Evolutionary conservation across 2,113 vertebrate species (phyloP), one percentile per base, ranked within the genome.

Genomic region (Sturnira hondurensis): DNA sequence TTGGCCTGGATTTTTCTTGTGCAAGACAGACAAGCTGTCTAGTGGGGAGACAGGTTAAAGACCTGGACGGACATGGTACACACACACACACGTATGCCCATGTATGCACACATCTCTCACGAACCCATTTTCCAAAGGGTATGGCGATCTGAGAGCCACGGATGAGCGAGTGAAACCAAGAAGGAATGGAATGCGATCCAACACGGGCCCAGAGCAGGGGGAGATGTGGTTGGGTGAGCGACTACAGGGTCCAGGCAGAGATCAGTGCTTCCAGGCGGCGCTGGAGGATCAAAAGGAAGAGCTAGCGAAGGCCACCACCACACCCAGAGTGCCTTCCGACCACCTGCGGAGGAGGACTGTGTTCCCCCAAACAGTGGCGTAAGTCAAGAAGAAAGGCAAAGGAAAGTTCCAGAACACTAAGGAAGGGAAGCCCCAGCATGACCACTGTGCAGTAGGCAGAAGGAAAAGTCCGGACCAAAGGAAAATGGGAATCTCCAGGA

Each of bases 391-490:
- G 50, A 61, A 86, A 67, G 38, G 4, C 26, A 83, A 50, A 73
- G 68, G 61, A 45, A 83, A 26, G 33, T 87, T 96, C 70, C 45
- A 82, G 92, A 94, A 82, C 26, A 50, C 78, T 26, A 71, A 45
- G 17, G 43, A 77, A 52, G 89, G 76, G 68, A 7, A 47, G 36
- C 16, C 22, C 10, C 63, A 63, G 31, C 61, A 58, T 4, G 61
- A 41, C 26, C 70, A 20, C 36, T 22, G 67, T 47, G 12, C 31
- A 47, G 5, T 3, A 24, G 38, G 41, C 41, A 63, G 20, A n/a
- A 47, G 52, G 56, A 78, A 61, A 50, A 38, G n/a, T 43, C 38
- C 41, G 41, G 63, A 45, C 1, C 1, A 28, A 41, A 56, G 33
- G 73, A 36, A 54, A 63, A 84, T 11, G 88, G 36, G 36, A 52